Evolutionary conservation across 2,113 vertebrate genomes (phyloP), one percentile per base, ranked within the genome.

Genomic region (Hystrix brachyura): DNA sequence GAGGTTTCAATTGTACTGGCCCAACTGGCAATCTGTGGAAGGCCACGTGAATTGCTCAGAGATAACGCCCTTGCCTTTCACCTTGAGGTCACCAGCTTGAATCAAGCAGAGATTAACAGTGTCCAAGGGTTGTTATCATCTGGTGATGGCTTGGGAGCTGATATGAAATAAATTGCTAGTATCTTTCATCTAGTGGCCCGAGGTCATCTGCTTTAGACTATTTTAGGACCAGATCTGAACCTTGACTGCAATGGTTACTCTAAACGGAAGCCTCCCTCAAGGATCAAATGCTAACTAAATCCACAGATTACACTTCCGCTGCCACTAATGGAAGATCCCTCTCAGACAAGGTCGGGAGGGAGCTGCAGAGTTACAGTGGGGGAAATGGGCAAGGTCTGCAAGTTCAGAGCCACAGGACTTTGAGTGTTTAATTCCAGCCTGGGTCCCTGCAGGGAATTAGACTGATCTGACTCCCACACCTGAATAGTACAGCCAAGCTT

Each of bases 141-240:
- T 93, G 82, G 87, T 87, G 95, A 91, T 96, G 94, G 96, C 90
- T 87, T 96, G 95, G 95, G 92, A 97, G 86, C 97, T 94, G 97
- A 97, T 97, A 97, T 62, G 69, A 97, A 98, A 97, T 97, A 97
- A 97, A 98, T 97, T 97, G 97, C 96, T 92, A 90, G 97, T 91
- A 96, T 95, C 94, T 96, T 96, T 65, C 0, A 27, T 95, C 91
- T 95, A 90, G 85, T 89, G 94, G 87, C 96, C 94, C 89, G 93
- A 94, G 97, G 97, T 97, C 83, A 0, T 89, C 67, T 0, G 5
- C 96, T 96, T 97, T 94, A 95, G 87, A 90, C 95, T 96, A 97
- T 96, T 96, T 96, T 79, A 91, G 97, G 91, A 84, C 94, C 94
- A 97, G 97, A 97, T 97, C 96, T 89, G 92, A 97, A 98, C 97